Evolutionary conservation across 2,888 invertebrate genomes (phyloP), one percentile per base, ranked within the genome.

Genomic region (Drosophila aldrichi): DNA sequence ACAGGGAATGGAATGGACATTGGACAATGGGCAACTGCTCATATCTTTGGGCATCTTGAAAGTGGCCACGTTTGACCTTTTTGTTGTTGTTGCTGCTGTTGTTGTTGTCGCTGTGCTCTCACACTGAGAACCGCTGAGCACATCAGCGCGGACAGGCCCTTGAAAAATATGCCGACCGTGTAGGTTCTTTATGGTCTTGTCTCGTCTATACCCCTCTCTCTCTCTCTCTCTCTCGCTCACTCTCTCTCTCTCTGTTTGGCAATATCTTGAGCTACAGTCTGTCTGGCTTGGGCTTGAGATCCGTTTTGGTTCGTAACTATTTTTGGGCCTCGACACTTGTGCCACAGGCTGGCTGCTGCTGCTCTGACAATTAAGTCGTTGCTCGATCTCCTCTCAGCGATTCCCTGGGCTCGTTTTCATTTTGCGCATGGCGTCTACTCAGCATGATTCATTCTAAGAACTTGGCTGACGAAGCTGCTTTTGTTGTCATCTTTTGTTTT

Each of bases 1-100:
- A 80, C 78, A 79, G 68, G 59, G 65, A 68, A 78, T 54, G 54
- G 54, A 54, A 54, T 70, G 76, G 60, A 70, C 76, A 76, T 59
- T 74, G 74, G 62, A 60, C 74, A 73, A 29, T 59, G 49, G 40
- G 54, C 60, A 74, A 59, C 78, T 78, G 36, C 70, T 58, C 52
- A 46, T 77, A 61, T 61, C 74, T 76, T 75, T 76, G 71, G 71
- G 72, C 62, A 75, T 68, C 76, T 79, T 41, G 61, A 72, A 86
- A 89, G 89, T 89, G 89, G 86, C 89, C 88, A 85, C 81, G 88
- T 77, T 86, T 89, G 86, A 88, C 89, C 90, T 88, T 89, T 88
- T 82, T 82, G 51, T 43, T 43, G 43, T 20, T 20, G 18, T 20
- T 20, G 41, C 6, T 25, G 25, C n/a, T 22, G 20, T 22, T 22